A percentile compares a stretch with the other conserved stretches of the same genome.
These are phyloP conservation scores for Cantharis flavilabris DNA, from an alignment of 2,888 invertebrate genomes.

Conservation along the genomic window DNA sequence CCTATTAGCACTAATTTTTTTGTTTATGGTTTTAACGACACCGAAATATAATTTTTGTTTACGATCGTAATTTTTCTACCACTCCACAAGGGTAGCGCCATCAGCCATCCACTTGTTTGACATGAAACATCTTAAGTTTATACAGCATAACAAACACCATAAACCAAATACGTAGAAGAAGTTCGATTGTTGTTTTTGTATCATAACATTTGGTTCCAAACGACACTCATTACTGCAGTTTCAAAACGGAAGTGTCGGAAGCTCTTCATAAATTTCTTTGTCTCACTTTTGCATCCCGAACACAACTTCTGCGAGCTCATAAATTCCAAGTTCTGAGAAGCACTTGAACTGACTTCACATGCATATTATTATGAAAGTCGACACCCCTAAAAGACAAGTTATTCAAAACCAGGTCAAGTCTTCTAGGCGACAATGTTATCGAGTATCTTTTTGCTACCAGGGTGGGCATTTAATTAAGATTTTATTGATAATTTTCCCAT, in stretches of 20 bases:
- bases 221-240: background rate
- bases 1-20: background rate
- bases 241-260: conserved; percentile 23
- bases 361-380: conserved; percentile 33
- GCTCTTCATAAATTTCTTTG: conserved; percentile 19
- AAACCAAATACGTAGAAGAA: conserved; percentile 5
- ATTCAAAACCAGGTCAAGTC: conserved; percentile 26
- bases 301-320: conserved; percentile 22
- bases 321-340: conserved; percentile 30
- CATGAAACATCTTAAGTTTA: conserved; percentile 5
- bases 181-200: background rate
- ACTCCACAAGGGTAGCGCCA: background rate
- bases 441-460: conserved; percentile 25
- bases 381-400: conserved; percentile 27
- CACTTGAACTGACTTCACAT: conserved; percentile 31
- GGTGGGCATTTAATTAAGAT: conserved; percentile 25
- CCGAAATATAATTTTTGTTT: background rate
- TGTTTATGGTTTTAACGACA: background rate
- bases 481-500: conserved; percentile 5
- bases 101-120: conserved; percentile 4
- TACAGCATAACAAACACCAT: conserved; percentile 16
- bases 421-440: conserved; percentile 29
- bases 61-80: background rate
- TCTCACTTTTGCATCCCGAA: background rate
- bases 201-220: conserved; percentile 15